A percentile compares a stretch with the other conserved stretches of the same genome.
phyloP scores from a whole-genome alignment of 2,888 invertebrate species.

The Hirtodrosophila cameraria region DNA sequence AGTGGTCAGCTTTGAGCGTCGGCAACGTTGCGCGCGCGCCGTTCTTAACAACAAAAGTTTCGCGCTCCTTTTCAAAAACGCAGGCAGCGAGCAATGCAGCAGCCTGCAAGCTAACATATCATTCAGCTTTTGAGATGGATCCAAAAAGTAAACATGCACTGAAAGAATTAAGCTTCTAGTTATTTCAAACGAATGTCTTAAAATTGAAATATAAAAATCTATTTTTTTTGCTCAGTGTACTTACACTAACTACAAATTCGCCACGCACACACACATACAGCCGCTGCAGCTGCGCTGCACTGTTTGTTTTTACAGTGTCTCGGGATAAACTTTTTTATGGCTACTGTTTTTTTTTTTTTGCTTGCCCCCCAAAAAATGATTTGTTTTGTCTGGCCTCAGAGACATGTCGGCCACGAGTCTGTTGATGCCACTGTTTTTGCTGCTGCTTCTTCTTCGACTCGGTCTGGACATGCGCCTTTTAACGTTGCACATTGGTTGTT shows the following conservation, averaged over 20 bases:
- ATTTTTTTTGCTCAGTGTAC: no score
- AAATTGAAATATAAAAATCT: no score
- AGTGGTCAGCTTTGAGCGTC: constrained; percentile 38
- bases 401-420: constrained; percentile 26
- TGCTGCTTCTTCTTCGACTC: constrained; percentile 2
- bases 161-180: no score
- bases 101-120: constrained; percentile 52
- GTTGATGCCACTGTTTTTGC: constrained; percentile 4
- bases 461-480: constrained; percentile 48
- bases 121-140: constrained; percentile 79
- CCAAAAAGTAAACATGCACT: constrained; percentile 82
- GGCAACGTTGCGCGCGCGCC: constrained; percentile 40
- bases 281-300: constrained; percentile 46
- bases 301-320: constrained; percentile 68
- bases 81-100: constrained; percentile 59
- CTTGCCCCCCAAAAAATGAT: constrained; percentile 48
- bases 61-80: constrained; percentile 44
- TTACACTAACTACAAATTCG: constrained; percentile 20
- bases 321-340: constrained; percentile 29
- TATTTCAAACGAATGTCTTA: no score
- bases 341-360: constrained; percentile 15
- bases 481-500: constrained; percentile 8
- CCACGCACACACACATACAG: not conserved
- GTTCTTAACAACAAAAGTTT: constrained; percentile 67
- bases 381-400: constrained; percentile 76